Conservation (phyloP, 2,113 vertebrate genomes). For the Triplophysa tibetana region DNA sequence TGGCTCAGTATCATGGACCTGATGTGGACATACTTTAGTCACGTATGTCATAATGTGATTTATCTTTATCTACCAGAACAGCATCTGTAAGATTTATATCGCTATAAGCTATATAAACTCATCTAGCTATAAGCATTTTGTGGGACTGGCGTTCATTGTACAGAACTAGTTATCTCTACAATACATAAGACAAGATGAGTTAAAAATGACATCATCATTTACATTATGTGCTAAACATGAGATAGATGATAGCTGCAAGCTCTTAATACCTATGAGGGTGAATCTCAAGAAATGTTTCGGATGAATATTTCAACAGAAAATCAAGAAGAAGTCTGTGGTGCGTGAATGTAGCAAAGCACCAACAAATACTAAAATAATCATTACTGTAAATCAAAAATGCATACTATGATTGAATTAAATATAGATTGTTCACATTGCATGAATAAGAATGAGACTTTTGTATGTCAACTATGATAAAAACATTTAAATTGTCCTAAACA, state of each 20-base stretch:
- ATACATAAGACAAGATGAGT: constrained; percentile 12
- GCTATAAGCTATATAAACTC: not conserved
- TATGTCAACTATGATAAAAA: not conserved
- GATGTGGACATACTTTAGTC: not conserved
- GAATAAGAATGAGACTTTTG: not conserved
- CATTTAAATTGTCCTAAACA: not conserved
- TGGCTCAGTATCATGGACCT: constrained; percentile 5
- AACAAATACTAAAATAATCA: no score
- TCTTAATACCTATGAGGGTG: constrained; percentile 9
- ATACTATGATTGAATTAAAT: no score
- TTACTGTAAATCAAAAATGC: no score
- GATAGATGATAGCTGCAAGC: not conserved
- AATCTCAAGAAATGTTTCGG: not conserved
- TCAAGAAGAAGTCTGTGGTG: not conserved
- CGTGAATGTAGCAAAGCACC: not conserved
- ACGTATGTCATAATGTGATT: not conserved
- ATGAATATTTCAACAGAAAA: not conserved
- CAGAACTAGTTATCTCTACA: constrained; percentile 2
- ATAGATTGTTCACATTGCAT: no score
- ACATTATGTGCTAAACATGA: constrained; percentile 8
- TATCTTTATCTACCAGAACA: constrained; percentile 22
- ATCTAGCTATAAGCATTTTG: constrained; percentile 13
- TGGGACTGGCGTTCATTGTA: not conserved
- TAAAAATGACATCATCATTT: not conserved
- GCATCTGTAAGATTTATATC: not conserved